Percentiles rank a stretch among this genome's conserved stretches.
Evolutionary conservation across 2,888 invertebrate genomes (phyloP).

Genomic region (Pharmacophagus antenor): DNA sequence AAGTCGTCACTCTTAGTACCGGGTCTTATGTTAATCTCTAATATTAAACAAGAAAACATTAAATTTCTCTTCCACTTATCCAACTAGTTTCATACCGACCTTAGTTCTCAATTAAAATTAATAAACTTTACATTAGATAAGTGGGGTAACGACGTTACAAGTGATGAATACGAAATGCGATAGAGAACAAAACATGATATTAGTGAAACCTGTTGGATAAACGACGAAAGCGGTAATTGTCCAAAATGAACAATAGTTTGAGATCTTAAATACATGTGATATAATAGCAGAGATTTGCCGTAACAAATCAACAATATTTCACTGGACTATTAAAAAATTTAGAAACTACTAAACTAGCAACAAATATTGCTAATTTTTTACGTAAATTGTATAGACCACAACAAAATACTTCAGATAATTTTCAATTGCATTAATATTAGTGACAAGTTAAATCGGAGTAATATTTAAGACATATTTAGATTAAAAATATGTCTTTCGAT

Average conservation of each 20-base stretch:
- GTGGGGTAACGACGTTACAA: slow-evolving; percentile 25
- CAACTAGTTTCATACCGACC: slow-evolving; percentile 19
- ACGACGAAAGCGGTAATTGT: neutral
- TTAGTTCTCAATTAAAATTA: slow-evolving; percentile 28
- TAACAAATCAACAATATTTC: neutral
- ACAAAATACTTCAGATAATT: too few relatives aligned
- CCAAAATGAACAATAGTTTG: slow-evolving; percentile 7
- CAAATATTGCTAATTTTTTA: too few relatives aligned
- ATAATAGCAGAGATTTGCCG: neutral
- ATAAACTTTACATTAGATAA: slow-evolving; percentile 26
- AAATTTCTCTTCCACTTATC: slow-evolving; percentile 29
- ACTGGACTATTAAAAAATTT: neutral
- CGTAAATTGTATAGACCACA: too few relatives aligned
- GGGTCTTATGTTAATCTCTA: slow-evolving; percentile 4
- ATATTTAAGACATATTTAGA: too few relatives aligned
- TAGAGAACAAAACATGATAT: slow-evolving; percentile 12
- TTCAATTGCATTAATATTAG: too few relatives aligned
- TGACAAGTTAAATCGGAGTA: too few relatives aligned
- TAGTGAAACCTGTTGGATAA: slow-evolving; percentile 8
- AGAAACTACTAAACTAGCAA: neutral
- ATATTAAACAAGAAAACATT: slow-evolving; percentile 21
- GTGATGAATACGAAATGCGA: slow-evolving; percentile 24
- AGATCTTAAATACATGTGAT: slow-evolving; percentile 1
- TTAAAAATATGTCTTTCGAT: too few relatives aligned
- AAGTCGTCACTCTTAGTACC: too few relatives aligned